Percentiles rank a stretch among this genome's conserved stretches.
Conservation (phyloP, 2,888 invertebrate genomes). For the Troglohyphantes excavatus region DNA sequence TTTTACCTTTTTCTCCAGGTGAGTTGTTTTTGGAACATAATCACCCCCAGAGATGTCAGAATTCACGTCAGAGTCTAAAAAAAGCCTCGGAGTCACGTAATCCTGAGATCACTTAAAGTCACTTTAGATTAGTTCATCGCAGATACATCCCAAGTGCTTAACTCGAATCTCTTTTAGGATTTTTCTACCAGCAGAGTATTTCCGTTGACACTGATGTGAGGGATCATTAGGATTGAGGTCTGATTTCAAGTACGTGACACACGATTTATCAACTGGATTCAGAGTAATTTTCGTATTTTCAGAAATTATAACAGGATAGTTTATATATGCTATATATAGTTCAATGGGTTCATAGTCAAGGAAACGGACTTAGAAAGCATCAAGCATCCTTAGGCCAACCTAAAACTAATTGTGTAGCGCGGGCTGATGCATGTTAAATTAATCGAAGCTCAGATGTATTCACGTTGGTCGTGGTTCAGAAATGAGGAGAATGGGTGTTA, state of each 20-base stretch:
- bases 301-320: neutral
- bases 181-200: neutral
- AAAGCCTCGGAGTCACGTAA: slow-evolving; percentile 59
- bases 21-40: slow-evolving; percentile 44
- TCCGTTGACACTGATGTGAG: neutral
- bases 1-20: slow-evolving; percentile 23
- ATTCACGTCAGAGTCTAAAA: slow-evolving; percentile 38
- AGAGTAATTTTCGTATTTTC: neutral
- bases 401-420: too few relatives aligned
- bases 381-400: too few relatives aligned
- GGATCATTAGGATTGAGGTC: neutral
- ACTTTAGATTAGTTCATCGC: slow-evolving; percentile 35
- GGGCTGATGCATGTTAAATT: too few relatives aligned
- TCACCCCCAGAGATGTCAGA: slow-evolving; percentile 42
- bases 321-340: too few relatives aligned
- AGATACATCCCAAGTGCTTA: slow-evolving; percentile 5
- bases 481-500: too few relatives aligned
- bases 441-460: too few relatives aligned
- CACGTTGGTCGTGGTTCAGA: too few relatives aligned
- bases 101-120: slow-evolving; percentile 59
- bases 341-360: too few relatives aligned
- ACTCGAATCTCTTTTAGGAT: neutral
- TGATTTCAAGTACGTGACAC: neutral
- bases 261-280: neutral
- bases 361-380: too few relatives aligned